These are phyloP conservation scores for Drosophila sp. DNA, from an alignment of 1,140 invertebrate species.

Conservation along the genomic window DNA sequence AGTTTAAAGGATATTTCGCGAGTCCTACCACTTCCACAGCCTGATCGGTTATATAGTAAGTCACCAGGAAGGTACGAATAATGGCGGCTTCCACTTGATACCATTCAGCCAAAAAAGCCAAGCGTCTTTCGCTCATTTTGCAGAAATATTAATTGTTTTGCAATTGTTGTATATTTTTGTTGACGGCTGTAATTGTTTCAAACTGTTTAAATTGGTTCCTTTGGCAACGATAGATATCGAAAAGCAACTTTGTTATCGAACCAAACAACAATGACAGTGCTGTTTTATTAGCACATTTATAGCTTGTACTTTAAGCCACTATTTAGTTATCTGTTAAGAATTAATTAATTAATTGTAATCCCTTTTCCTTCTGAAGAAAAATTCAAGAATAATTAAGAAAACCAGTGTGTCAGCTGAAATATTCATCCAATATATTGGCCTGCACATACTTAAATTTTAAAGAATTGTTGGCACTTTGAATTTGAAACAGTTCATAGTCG, in stretches of 20 bases:
- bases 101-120: conserved; percentile 91
- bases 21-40: conserved; percentile 89
- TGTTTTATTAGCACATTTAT: neutral
- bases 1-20: neutral
- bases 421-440: too few species aligned
- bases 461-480: too few species aligned
- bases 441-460: too few species aligned
- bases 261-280: neutral
- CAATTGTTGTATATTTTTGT: neutral
- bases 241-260: conserved; percentile 6
- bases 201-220: neutral
- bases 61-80: conserved; percentile 88
- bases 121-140: conserved; percentile 25
- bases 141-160: neutral
- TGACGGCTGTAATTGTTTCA: neutral
- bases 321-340: too few species aligned
- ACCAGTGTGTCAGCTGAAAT: too few species aligned
- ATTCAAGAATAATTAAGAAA: too few species aligned
- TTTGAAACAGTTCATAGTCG: too few species aligned
- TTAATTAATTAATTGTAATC: too few species aligned
- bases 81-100: conserved; percentile 90
- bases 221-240: neutral
- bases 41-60: conserved; percentile 89
- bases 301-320: neutral
- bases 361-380: too few species aligned